Percentiles rank a stretch among this genome's conserved stretches.
Evolutionary conservation across 2,113 vertebrate genomes (phyloP).

Genomic region (Centropristis striata): DNA sequence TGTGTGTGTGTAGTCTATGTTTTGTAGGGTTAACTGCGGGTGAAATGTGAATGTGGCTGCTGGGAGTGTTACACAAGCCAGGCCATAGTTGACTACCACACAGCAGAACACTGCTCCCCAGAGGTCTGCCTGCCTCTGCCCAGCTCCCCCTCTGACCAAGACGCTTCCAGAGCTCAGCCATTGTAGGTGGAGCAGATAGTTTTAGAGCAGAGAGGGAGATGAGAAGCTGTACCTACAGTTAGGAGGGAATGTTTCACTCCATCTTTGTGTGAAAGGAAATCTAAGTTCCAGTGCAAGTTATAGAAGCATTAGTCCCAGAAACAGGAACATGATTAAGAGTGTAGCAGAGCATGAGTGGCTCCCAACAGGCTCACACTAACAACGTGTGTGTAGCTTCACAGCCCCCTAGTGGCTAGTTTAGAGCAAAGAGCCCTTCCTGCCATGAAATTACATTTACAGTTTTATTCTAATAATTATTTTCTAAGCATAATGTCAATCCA

Average conservation of each 20-base stretch:
- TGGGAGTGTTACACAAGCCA: constrained; percentile 78
- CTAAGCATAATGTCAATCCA: not conserved
- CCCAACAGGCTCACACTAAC: constrained; percentile 2
- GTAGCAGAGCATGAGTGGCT: constrained; percentile 2
- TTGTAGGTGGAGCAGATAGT: constrained; percentile 51
- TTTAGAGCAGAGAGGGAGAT: constrained; percentile 27
- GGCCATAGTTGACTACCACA: constrained; percentile 78
- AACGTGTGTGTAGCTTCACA: constrained; percentile 58
- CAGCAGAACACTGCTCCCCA: constrained; percentile 81
- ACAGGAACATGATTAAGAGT: not conserved
- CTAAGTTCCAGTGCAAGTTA: constrained; percentile 4
- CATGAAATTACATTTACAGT: constrained; percentile 25
- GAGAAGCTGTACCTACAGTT: constrained; percentile 22
- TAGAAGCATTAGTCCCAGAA: constrained; percentile 9
- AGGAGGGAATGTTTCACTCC: not conserved
- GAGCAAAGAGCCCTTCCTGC: constrained; percentile 22
- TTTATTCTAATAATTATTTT: not conserved
- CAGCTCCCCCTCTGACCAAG: constrained; percentile 46
- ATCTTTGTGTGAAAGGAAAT: not conserved
- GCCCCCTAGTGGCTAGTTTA: constrained; percentile 77
- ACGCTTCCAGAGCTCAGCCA: constrained; percentile 62
- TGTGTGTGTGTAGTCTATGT: constrained; percentile 50
- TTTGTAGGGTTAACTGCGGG: constrained; percentile 74
- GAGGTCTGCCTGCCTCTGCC: constrained; percentile 67
- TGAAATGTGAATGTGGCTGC: constrained; percentile 78